Evolutionary conservation across 1,140 invertebrate genomes (phyloP), one percentile per base, ranked within the genome.

Genomic region (Caenorhabditis tropicalis): DNA sequence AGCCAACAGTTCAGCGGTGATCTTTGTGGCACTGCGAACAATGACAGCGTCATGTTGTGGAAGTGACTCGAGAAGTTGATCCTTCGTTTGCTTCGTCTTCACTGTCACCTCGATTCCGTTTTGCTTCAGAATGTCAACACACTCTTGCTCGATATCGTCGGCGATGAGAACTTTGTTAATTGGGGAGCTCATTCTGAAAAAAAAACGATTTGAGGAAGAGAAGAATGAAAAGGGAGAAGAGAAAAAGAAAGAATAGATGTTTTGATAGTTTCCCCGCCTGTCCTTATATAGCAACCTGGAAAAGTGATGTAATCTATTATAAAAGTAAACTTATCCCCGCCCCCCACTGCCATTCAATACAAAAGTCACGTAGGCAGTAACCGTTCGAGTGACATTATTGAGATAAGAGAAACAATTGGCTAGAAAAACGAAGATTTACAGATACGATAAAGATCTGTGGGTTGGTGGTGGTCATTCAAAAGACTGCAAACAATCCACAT

Each of bases 21-120:
- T 90, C 93, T 97, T 96, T 0, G 97, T 97, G 81, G 97, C 96
- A 7, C 96, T 98, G 24, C 97, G 94, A 1, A 99, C 96, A 85
- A 99, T 95, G 81, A 98, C 92, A 0, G 94, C 96, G 92, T 99
- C 96, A 91, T 96, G 95, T 86, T 96, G 94, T 95, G 96, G 89
- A 9, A 92, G 82, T 21, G 96, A 95, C 88, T 94, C 91, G 5
- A 97, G 93, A 0, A 98, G 93, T 89, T 96, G 94, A 7, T 96
- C 94, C 90, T 95, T 94, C 0, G 94, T 92, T 82, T 98, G 92
- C 90, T 96, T 96, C 24, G 95, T 94, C 89, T 94, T 94, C 39
- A 94, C 94, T 79, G 96, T 85, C 16, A 85, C 84, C 48, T 43
- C 95, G 58, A 98, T 94, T 19, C 94, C 95, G 90, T 95, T 93